These are phyloP conservation scores for Alectoris magna DNA, from an alignment of 2,797 vertebrate genomes.

Conservation along the genomic window DNA sequence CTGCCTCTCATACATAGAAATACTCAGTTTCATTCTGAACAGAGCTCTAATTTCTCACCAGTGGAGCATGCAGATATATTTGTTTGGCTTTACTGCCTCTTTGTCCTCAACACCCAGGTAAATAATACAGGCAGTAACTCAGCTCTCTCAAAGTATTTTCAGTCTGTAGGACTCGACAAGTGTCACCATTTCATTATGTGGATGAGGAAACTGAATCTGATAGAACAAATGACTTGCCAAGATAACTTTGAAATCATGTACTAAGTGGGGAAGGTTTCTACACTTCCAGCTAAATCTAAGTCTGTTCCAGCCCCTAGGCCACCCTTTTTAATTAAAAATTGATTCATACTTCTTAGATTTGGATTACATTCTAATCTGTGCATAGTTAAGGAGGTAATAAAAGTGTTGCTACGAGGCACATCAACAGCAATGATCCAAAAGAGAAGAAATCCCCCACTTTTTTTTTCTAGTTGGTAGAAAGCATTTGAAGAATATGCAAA, in stretches of 20 bases:
- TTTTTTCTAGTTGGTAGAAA: neutral
- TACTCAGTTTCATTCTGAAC: neutral
- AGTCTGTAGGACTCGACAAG: neutral
- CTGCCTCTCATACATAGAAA: conserved; percentile 24
- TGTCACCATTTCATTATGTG: neutral
- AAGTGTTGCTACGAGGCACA: neutral
- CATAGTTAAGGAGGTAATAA: neutral
- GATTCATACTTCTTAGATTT: neutral
- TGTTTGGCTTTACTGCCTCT: conserved; percentile 17
- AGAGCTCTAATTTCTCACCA: conserved; percentile 3
- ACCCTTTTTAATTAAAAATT: conserved; percentile 38
- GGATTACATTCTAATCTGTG: neutral
- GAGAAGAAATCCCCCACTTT: neutral
- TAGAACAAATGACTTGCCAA: neutral
- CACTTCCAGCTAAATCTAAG: conserved; percentile 1
- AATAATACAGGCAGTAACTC: neutral
- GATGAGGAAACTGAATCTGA: neutral
- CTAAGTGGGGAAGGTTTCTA: neutral
- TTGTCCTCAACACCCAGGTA: neutral
- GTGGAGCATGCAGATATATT: neutral
- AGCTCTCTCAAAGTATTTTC: neutral
- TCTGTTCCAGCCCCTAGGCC: neutral
- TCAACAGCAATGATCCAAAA: neutral
- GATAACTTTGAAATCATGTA: neutral
- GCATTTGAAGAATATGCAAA: neutral